phyloP scores from a whole-genome alignment of 2,888 invertebrate genomes.

The Ormyrus rosae region DNA sequence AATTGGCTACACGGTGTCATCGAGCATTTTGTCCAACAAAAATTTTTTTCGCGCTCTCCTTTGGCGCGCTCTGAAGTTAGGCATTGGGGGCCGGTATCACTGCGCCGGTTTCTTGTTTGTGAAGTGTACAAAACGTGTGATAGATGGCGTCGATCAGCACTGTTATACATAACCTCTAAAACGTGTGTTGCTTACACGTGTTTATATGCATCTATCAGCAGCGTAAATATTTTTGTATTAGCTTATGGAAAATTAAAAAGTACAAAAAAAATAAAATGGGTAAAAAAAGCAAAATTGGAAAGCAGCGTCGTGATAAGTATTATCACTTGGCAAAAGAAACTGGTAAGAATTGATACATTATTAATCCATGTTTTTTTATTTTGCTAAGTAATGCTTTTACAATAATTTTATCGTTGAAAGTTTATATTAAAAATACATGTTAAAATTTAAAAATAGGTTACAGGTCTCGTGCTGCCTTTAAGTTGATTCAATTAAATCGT shows the following conservation, averaged over 20 bases:
- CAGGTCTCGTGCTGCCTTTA: conserved; percentile 99
- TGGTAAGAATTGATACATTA: conserved; percentile 79
- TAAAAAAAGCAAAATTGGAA: conserved; percentile 97
- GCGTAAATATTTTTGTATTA: conserved; percentile 24
- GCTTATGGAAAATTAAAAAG: conserved; percentile 23
- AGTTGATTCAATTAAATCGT: conserved; percentile 97
- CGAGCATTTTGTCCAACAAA: too few relatives aligned
- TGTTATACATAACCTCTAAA: conserved; percentile 33
- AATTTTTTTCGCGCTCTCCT: too few relatives aligned
- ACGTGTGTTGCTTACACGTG: conserved; percentile 45
- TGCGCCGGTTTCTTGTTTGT: too few relatives aligned
- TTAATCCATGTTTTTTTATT: background rate
- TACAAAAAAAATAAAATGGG: conserved; percentile 82
- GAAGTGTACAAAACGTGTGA: background rate
- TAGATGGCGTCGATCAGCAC: conserved; percentile 21
- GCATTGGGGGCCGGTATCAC: too few relatives aligned
- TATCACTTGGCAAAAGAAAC: conserved; percentile 99
- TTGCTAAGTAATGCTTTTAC: background rate
- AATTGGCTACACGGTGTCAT: too few relatives aligned
- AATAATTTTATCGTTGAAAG: background rate
- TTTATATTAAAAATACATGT: background rate
- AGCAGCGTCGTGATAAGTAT: conserved; percentile 98
- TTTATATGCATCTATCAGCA: conserved; percentile 14
- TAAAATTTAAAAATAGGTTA: conserved; percentile 79
- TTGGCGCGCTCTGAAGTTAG: too few relatives aligned